Base-by-base conservation (phyloP, 2,113 vertebrate species). In the Neoarius graeffei region DNA sequence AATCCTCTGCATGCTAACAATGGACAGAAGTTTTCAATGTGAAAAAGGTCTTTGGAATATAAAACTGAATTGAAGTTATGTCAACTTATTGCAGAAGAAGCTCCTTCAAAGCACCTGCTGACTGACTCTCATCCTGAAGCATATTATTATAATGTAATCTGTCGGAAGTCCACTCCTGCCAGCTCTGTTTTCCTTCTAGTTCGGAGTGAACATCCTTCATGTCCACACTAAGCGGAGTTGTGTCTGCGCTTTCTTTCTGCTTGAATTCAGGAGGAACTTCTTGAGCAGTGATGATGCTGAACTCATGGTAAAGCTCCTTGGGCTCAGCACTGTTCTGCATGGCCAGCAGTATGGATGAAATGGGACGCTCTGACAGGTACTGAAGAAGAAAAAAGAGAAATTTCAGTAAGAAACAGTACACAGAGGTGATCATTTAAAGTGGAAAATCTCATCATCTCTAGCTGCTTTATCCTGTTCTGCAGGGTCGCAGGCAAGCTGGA, bases 241-340 rank as follows among this genome's bases (percentile, higher is more conserved):
- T 14, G 1, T 56, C 25, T 64, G 25, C 54, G 60, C 35, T 1
- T 48, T 86, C 67, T 17, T 17, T 73, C 60, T 84, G 48, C 60
- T 80, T 64, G 25, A 1, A 54, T 35, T 79, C 60, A 52, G 11
- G 14, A 14, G 73, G 81, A 56, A 42, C 23, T 2, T 82, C 83
- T 7, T 48, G 57, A 30, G 15, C 20, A 27, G 81, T 60, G 60
- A 94, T 30, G 42, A 95, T 77, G 6, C 76, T 86, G 48, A 94
- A 79, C 25, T 81, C 80, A 35, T 94, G 80, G 82, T 83, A 94
- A 14, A 88, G 27, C 74, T 94, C 94, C 52, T 93, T 87, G 0
- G 79, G 81, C 13, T 88, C 91, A 9, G 60, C 25, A 20, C 48
- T 85, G 86, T 89, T 91, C 60, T 42, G 83, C 92, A 92, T 93